A percentile compares a stretch with the other conserved stretches of the same genome.
Conservation (phyloP, 1,140 invertebrate species). For the Aphaenogaster ashmeadi region DNA sequence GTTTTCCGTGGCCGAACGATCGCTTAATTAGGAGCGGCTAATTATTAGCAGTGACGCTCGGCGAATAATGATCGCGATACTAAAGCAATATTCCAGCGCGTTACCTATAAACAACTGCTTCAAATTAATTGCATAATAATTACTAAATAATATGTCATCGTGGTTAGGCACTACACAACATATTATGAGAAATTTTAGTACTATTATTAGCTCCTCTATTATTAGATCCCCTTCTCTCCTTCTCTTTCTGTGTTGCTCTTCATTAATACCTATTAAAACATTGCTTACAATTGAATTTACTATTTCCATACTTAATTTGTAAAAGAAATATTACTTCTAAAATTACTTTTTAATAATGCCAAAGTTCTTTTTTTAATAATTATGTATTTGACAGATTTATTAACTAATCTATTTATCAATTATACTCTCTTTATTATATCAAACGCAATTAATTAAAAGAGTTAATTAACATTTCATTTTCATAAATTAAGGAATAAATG, state of each 20-base stretch:
- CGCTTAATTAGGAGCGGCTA: constrained; percentile 44
- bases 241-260: not conserved
- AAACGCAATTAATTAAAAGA: not conserved
- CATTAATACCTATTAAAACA: not conserved
- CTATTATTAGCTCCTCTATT: not conserved
- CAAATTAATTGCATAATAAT: constrained; percentile 54
- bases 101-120: constrained; percentile 6
- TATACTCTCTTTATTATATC: not conserved
- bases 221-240: not conserved
- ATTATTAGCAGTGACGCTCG: constrained; percentile 33
- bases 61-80: constrained; percentile 9
- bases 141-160: constrained; percentile 41
- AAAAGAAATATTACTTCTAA: constrained; percentile 6
- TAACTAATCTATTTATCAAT: constrained; percentile 25
- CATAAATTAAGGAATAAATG: not conserved
- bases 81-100: constrained; percentile 31
- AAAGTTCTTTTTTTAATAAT: not conserved
- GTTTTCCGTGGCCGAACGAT: constrained; percentile 1
- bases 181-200: constrained; percentile 4
- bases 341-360: not conserved
- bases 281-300: not conserved
- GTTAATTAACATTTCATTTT: constrained; percentile 6
- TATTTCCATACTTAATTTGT: not conserved
- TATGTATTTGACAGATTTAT: not conserved
- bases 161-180: not conserved